A percentile compares a stretch with the other conserved stretches of the same genome.
phyloP scores from a whole-genome alignment of 2,113 vertebrate genomes.

The Castor canadensis region DNA sequence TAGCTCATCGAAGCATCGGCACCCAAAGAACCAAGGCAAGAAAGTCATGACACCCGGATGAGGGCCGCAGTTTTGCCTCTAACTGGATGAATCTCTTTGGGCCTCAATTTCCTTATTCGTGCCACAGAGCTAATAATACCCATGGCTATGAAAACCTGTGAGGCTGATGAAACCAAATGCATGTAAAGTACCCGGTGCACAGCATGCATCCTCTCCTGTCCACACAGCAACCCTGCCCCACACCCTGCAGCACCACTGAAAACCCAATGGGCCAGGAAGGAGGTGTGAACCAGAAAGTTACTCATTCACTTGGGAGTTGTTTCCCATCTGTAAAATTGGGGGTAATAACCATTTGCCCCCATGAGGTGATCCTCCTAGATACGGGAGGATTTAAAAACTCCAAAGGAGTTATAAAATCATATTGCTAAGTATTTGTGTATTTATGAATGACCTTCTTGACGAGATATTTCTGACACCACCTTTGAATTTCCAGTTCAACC shows the following conservation, averaged over 20 bases:
- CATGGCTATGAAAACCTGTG: neutral
- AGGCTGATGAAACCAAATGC: neutral
- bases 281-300: neutral
- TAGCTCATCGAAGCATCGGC: neutral
- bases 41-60: neutral
- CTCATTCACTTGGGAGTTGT: neutral
- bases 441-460: conserved; percentile 59
- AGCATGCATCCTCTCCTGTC: neutral
- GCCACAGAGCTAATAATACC: neutral
- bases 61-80: neutral
- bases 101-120: neutral
- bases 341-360: neutral
- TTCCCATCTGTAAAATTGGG: neutral
- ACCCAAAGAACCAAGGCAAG: neutral
- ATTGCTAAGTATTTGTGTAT: neutral
- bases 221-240: neutral
- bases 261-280: neutral
- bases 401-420: neutral
- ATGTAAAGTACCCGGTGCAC: neutral
- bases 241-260: neutral
- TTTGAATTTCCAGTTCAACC: conserved; percentile 78
- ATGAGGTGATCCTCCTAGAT: neutral
- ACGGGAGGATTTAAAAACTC: neutral
- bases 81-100: neutral
- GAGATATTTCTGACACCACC: conserved; percentile 52